phyloP scores from a whole-genome alignment of 2,113 vertebrate species.

The Benitochromis conjunctus region DNA sequence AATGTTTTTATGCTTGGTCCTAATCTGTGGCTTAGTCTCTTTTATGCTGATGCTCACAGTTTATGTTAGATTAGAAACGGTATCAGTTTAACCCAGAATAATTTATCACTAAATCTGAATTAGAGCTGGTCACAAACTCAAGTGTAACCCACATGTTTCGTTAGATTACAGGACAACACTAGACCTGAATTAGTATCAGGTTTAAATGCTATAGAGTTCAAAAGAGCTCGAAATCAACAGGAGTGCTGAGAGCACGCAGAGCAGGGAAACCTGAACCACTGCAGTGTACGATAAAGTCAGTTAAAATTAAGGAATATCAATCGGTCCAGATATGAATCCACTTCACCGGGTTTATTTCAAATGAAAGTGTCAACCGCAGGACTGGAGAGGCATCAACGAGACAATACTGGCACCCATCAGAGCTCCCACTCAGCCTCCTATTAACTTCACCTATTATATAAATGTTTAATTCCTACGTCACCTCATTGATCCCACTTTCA shows the following conservation, averaged over 20 bases:
- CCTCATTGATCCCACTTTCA: neutral
- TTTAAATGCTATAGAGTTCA: neutral
- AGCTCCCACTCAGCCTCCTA: neutral
- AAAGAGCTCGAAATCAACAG: neutral
- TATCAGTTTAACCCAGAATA: neutral
- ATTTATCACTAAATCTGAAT: neutral
- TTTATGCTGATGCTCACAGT: neutral
- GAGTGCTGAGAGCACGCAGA: neutral
- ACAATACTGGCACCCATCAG: fast-evolving
- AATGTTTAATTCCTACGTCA: fast-evolving
- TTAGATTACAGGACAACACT: neutral
- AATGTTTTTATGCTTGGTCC: neutral
- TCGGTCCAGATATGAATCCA: neutral
- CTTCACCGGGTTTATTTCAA: fast-evolving
- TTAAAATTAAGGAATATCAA: neutral
- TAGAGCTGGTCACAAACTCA: fast-evolving
- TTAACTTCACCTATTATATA: neutral
- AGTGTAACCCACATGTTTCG: neutral
- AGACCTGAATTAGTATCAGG: neutral
- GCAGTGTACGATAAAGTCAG: fast-evolving
- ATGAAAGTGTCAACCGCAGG: neutral
- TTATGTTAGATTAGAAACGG: neutral
- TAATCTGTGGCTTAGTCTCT: neutral
- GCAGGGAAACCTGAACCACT: neutral
- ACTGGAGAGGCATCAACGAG: neutral